A percentile compares a stretch with the other conserved stretches of the same genome.
Evolutionary conservation across 2,888 invertebrate species (phyloP).

Genomic region (Cenopis cana): DNA sequence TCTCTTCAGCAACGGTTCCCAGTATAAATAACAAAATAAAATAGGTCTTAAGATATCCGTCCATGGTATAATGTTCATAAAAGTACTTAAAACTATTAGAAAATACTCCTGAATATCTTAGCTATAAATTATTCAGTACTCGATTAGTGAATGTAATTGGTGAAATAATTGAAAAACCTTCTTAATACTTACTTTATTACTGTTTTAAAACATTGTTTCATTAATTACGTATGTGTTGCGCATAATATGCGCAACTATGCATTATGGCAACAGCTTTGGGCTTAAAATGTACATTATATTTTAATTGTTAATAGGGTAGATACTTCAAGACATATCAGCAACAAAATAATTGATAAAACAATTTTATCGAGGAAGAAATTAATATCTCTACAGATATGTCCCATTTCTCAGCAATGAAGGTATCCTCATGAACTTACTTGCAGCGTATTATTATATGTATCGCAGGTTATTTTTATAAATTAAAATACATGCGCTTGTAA

Average conservation of each 20-base stretch:
- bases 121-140: not conserved
- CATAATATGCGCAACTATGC: too few species aligned
- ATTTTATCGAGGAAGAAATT: too few species aligned
- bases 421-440: not conserved
- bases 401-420: too few species aligned
- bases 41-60: not conserved
- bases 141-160: not conserved
- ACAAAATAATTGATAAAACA: not conserved
- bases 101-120: not conserved
- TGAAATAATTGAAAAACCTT: not conserved
- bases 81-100: not conserved
- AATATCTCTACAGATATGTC: too few species aligned
- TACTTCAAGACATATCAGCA: too few species aligned
- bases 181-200: not conserved
- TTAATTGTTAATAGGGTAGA: not conserved
- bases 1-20: not conserved
- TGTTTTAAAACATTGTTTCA: not conserved
- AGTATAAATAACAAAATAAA: constrained; percentile 2
- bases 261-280: not conserved
- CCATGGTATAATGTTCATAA: not conserved
- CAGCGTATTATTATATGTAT: too few species aligned
- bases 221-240: not conserved
- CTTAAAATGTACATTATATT: not conserved
- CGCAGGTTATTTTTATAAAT: not conserved
- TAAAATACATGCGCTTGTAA: not conserved